Percentiles rank a stretch among this genome's conserved stretches.
These are phyloP conservation scores for Drosophila suzukii DNA, from an alignment of 1,140 invertebrate species.

Conservation along the genomic window DNA sequence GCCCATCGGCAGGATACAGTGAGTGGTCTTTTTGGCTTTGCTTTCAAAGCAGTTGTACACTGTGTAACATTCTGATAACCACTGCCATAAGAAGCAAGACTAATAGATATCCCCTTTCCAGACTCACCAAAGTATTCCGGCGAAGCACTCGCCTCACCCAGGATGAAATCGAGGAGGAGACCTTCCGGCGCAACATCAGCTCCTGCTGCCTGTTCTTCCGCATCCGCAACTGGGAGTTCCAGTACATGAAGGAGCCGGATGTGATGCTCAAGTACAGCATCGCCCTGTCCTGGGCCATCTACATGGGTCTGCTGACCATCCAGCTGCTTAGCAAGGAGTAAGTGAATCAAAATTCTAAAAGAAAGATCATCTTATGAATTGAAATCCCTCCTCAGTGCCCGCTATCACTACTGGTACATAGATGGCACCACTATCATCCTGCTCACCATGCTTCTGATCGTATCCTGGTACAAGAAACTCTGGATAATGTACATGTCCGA, in stretches of 20 bases:
- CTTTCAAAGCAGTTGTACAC: too few relatives aligned
- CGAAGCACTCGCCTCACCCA: constrained; percentile 71
- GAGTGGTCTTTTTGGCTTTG: constrained; percentile 10
- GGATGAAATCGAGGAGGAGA: constrained; percentile 80
- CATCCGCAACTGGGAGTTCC: constrained; percentile 76
- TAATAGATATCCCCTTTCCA: not conserved
- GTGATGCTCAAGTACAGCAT: constrained; percentile 84
- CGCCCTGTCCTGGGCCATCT: constrained; percentile 64
- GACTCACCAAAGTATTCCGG: constrained; percentile 66
- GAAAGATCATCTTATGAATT: too few relatives aligned
- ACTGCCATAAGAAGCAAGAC: too few relatives aligned
- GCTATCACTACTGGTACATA: constrained; percentile 65
- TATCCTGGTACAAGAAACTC: constrained; percentile 84
- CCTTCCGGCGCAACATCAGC: constrained; percentile 80
- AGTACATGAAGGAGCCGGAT: constrained; percentile 76
- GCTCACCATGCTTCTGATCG: constrained; percentile 75
- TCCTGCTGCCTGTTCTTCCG: constrained; percentile 77
- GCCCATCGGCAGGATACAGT: constrained; percentile 84
- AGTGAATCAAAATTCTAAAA: not conserved
- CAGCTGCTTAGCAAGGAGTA: constrained; percentile 75
- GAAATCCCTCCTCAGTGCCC: constrained; percentile 14
- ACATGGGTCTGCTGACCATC: constrained; percentile 69
- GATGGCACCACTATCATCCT: constrained; percentile 70
- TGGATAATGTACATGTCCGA: constrained; percentile 81
- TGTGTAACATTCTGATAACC: too few relatives aligned